A percentile compares a stretch with the other conserved stretches of the same genome.
Evolutionary conservation across 2,888 invertebrate species (phyloP).

Genomic region (Anodontia alba): DNA sequence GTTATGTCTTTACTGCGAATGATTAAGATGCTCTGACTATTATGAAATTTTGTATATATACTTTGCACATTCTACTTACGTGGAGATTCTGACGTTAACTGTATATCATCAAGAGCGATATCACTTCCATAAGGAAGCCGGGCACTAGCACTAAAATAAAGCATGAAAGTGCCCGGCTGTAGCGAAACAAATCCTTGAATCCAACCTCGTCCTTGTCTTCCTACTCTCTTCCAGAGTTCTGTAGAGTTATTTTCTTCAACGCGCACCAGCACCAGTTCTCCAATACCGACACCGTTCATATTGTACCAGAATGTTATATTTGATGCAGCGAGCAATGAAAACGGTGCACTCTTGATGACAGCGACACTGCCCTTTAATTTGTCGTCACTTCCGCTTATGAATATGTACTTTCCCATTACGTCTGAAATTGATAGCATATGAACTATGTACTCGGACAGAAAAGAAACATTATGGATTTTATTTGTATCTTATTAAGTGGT

Average conservation of each 20-base stretch:
- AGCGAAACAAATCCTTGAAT: conserved; percentile 11
- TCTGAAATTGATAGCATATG: conserved; percentile 43
- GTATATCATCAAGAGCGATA: conserved; percentile 46
- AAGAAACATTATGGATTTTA: too few species aligned
- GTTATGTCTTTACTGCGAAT: background rate
- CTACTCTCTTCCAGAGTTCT: conserved; percentile 33
- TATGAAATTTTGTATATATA: too few species aligned
- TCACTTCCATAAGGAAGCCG: conserved; percentile 43
- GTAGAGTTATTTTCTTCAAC: background rate
- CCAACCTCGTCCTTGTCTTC: conserved; percentile 39
- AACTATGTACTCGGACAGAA: background rate
- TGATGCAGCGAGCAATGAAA: conserved; percentile 23
- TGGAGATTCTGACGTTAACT: conserved; percentile 29
- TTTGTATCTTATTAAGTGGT: too few species aligned
- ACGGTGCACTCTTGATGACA: conserved; percentile 25
- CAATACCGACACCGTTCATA: conserved; percentile 59
- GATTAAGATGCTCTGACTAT: too few species aligned
- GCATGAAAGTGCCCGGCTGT: conserved; percentile 22
- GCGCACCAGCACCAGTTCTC: conserved; percentile 25
- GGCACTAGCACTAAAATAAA: conserved; percentile 32
- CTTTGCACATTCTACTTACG: conserved; percentile 21
- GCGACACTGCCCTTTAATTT: conserved; percentile 13
- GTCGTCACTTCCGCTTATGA: conserved; percentile 32
- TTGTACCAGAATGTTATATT: conserved; percentile 51
- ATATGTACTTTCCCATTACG: conserved; percentile 39